phyloP scores from a whole-genome alignment of 2,797 vertebrate species.

The Lagorchestes hirsutus region DNA sequence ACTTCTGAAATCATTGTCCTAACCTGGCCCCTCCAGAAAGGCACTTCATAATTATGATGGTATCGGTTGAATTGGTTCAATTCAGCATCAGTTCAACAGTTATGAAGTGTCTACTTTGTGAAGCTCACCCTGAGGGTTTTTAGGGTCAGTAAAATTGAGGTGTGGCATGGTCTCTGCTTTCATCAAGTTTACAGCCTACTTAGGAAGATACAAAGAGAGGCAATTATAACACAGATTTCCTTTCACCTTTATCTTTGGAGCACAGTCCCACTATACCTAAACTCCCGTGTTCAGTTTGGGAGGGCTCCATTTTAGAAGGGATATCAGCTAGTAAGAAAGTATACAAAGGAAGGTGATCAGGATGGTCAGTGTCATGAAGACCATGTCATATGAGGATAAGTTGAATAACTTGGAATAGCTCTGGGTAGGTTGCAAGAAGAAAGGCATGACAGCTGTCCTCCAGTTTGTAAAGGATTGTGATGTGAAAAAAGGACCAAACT shows the following conservation, averaged over 20 bases:
- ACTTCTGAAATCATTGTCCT: neutral
- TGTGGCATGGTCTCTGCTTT: neutral
- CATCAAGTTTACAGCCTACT: neutral
- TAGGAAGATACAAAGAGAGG: neutral
- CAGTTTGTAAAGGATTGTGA: neutral
- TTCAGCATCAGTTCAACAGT: neutral
- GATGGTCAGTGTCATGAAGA: neutral
- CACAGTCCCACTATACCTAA: neutral
- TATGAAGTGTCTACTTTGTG: neutral
- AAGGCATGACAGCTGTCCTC: neutral
- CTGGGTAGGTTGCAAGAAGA: neutral
- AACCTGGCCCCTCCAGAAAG: neutral
- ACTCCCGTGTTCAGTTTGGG: neutral
- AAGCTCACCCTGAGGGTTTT: neutral
- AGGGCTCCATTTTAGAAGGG: neutral
- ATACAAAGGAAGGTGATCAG: neutral
- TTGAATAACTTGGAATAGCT: no score
- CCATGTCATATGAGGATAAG: neutral
- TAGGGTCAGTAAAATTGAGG: neutral
- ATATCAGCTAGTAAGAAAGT: neutral
- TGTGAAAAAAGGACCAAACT: neutral
- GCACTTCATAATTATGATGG: neutral
- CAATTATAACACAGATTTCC: neutral
- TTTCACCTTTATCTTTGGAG: neutral
- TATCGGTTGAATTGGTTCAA: neutral